Evolutionary conservation across 2,888 invertebrate species (phyloP), one percentile per base, ranked within the genome.

Genomic region (Drosophila picticornis): DNA sequence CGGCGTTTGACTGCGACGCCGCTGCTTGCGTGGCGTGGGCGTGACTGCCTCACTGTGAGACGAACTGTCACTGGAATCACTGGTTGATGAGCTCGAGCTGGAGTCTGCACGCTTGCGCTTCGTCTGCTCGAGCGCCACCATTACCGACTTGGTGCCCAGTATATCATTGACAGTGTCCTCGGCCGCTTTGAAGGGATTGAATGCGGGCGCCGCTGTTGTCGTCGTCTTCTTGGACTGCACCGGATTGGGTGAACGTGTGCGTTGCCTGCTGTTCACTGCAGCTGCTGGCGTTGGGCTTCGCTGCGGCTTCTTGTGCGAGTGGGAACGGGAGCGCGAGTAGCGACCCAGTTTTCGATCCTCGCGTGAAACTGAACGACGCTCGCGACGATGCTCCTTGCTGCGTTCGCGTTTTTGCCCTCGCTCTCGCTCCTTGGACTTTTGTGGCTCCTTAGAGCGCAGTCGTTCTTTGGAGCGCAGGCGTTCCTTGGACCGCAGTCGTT

Each of bases 121-220:
- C 4, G 77, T 83, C 48, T 86, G 75, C 63, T 87, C 84, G 13
- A 87, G 68, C 16, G 77, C 88, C 46, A 86, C 85, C 67, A 85
- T 84, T 9, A 88, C 84, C 34, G 86, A 84, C 63, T 80, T 87
- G 22, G 80, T 88, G 40, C 88, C 88, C 6, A 88, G 62, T 56
- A 88, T 85, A 56, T 86, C 90, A 29, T 88, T 90, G 10, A 84
- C 85, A 5, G 84, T 80, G 29, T 84, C 88, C 43, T 88, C 90
- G 63, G 81, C 83, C 29, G 83, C 81, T 71, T 91, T 91, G 31
- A 91, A 91, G 0, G 91, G 91, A 85, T 91, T 91, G 31, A 91
- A 91, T 13, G 88, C 85, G 13, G 73, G 79, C 6, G 59, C 52
- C 0, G 56, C 31, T 2, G 57, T 25, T 19, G 73, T 61, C 25